Evolutionary conservation across 2,113 vertebrate species (phyloP).

Genomic region (Suncus etruscus): DNA sequence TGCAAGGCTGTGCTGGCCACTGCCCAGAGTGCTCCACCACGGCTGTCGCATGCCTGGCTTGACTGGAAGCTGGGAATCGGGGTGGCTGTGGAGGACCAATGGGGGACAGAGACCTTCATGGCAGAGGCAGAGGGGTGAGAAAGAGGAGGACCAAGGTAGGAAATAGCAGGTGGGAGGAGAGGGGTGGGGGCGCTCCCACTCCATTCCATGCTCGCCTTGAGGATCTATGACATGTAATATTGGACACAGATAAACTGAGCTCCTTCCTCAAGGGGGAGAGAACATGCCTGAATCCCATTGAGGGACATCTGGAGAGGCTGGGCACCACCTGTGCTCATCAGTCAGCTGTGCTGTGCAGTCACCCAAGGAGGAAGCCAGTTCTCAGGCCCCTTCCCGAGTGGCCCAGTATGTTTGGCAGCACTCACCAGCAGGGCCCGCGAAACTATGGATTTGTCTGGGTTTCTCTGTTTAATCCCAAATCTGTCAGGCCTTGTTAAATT

Average conservation of each 20-base stretch:
- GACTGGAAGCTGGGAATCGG: not conserved
- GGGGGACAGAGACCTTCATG: not conserved
- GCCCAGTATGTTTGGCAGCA: slow-evolving; percentile 59
- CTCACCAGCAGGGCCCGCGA: slow-evolving; percentile 69
- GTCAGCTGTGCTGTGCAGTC: not conserved
- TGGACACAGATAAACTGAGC: not conserved
- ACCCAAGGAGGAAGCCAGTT: not conserved
- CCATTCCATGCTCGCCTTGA: not conserved
- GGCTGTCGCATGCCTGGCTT: not conserved
- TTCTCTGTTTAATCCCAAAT: slow-evolving; percentile 85
- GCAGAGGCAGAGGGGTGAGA: not conserved
- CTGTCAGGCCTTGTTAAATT: slow-evolving; percentile 85
- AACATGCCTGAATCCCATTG: not conserved
- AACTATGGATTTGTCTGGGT: slow-evolving; percentile 84
- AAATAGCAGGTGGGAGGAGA: not conserved
- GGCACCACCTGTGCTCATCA: too few species aligned
- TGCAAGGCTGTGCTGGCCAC: not conserved
- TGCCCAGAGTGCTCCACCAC: not conserved
- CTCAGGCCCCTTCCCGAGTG: not conserved
- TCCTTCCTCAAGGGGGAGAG: not conserved
- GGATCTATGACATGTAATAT: not conserved
- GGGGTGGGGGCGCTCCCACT: not conserved
- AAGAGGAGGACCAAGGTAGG: too few species aligned
- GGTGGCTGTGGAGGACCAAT: not conserved
- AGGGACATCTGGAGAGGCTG: not conserved